These are phyloP conservation scores for Sebastes jordani DNA, from an alignment of 2,797 vertebrate genomes.

Conservation along the genomic window DNA sequence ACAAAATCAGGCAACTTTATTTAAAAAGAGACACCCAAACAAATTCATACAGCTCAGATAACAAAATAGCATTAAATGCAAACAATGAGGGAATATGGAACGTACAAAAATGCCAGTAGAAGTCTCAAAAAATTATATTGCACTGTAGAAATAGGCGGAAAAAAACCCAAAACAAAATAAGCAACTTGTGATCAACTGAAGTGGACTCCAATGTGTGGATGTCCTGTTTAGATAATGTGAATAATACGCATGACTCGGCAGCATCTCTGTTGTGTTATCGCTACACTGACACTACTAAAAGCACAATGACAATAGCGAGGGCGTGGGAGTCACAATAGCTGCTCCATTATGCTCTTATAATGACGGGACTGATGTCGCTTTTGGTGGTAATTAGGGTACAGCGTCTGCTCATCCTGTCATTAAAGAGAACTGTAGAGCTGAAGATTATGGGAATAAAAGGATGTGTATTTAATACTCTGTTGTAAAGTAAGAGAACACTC, in stretches of 20 bases:
- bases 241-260: neutral
- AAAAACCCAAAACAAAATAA: neutral
- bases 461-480: constrained; percentile 6
- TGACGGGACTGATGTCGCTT: constrained; percentile 27
- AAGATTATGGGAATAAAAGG: constrained; percentile 17
- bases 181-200: constrained; percentile 29
- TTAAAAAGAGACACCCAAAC: constrained; percentile 27
- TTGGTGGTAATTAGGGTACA: constrained; percentile 27
- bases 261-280: constrained; percentile 17
- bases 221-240: neutral
- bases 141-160: constrained; percentile 49
- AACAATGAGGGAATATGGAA: constrained; percentile 4
- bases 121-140: constrained; percentile 33
- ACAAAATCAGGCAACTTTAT: constrained; percentile 59
- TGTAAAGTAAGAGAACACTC: neutral
- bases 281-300: constrained; percentile 24
- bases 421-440: constrained; percentile 15
- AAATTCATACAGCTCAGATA: constrained; percentile 26
- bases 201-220: neutral
- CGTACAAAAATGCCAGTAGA: constrained; percentile 11
- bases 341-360: constrained; percentile 38
- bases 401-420: constrained; percentile 26
- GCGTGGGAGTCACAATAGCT: neutral
- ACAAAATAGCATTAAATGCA: constrained; percentile 35
- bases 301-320: constrained; percentile 20